Base-by-base conservation (phyloP, 1,140 invertebrate species). In the Procambarus clarkii region DNA sequence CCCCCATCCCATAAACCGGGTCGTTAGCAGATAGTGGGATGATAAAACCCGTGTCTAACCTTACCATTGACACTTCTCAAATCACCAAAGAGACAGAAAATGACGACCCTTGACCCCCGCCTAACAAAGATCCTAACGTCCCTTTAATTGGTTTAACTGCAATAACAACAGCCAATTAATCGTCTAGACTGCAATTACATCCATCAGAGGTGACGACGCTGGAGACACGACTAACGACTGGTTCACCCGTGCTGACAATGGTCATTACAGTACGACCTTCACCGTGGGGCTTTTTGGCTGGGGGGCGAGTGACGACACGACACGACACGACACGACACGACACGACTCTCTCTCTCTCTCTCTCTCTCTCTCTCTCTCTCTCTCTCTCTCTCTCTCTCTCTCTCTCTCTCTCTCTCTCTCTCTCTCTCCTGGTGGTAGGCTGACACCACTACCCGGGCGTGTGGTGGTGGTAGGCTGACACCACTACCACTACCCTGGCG, bases 101-200 rank as follows among this genome's bases (percentile, higher is more conserved):
- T 84, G 45, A 84, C 82, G 60, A 44, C 60, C 82, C 21, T 34
- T 84, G n/a, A 71, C 11, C 82, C 60, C 18, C 60, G 21, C 60
- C 54, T 84, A 84, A 84, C 82, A 84, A 84, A 84, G 82, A 24
- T 84, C 60, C 82, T 64, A 60, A 84, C 82, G 71, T 44, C 82
- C 82, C 82, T 84, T 69, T 84, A 84, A 84, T 84, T 84, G 82
- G 82, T 84, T 84, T 84, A 84, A 84, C 82, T 44, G 82, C 82
- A 84, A 84, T 84, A 84, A 71, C 82, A 84, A 84, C 82, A 69
- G 46, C 58, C 60, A 84, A 84, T 84, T 84, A 84, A 84, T 84
- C 71, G 82, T 84, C 82, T 84, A 84, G 71, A 84, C 82, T 84
- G 82, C 82, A 69, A 71, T 71, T 84, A 84, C 60, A 71, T 84